These are phyloP conservation scores for Cephonodes hylas DNA, from an alignment of 2,888 invertebrate species.

Conservation along the genomic window DNA sequence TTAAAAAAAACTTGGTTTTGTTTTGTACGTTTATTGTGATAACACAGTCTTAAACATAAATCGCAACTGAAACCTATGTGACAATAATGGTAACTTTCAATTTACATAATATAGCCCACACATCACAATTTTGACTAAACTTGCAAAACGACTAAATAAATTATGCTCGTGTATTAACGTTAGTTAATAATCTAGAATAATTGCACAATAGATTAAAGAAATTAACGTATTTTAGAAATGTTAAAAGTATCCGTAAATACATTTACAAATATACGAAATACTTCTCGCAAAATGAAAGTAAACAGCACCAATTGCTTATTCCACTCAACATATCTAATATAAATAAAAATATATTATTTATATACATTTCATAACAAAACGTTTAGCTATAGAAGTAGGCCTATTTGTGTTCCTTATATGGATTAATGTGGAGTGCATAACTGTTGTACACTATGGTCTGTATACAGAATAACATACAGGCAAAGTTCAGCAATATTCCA, in stretches of 20 bases:
- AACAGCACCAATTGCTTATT: conserved; percentile 59
- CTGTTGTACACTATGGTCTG: too few species aligned
- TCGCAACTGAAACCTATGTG: conserved; percentile 64
- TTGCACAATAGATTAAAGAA: conserved; percentile 17
- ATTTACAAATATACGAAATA: conserved; percentile 18
- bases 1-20: conserved; percentile 21
- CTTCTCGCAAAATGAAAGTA: conserved; percentile 36
- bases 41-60: conserved; percentile 77
- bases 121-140: conserved; percentile 65
- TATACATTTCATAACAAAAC: conserved; percentile 71
- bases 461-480: not conserved
- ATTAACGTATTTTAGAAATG: conserved; percentile 12
- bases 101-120: conserved; percentile 51
- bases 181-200: conserved; percentile 18
- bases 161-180: conserved; percentile 20
- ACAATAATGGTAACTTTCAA: conserved; percentile 74
- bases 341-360: conserved; percentile 65
- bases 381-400: conserved; percentile 10
- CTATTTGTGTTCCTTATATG: not conserved
- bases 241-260: conserved; percentile 27
- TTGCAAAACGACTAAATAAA: conserved; percentile 19
- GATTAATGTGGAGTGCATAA: not conserved
- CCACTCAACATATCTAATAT: conserved; percentile 59
- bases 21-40: conserved; percentile 77
- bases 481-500: too few species aligned